A percentile compares a stretch with the other conserved stretches of the same genome.
Conservation (phyloP, 1,140 invertebrate genomes). For the Aphelenchoides besseyi region DNA sequence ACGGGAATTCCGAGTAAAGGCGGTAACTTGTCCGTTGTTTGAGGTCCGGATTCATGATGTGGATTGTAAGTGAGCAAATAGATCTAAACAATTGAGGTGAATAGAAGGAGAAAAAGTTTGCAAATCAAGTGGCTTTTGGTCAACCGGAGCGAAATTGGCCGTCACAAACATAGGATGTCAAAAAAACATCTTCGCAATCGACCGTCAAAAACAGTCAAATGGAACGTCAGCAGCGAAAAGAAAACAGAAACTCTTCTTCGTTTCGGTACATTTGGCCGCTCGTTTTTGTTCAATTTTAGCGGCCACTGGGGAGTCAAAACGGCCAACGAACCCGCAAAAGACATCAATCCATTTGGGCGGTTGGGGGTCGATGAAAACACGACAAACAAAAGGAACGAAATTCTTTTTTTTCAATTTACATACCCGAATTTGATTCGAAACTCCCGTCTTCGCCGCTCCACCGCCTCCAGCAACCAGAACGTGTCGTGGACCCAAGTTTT, state of each 20-base stretch:
- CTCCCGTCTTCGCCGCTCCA: constrained; percentile 86
- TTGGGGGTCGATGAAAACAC: neutral
- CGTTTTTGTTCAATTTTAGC: too few species aligned
- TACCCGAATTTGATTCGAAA: constrained; percentile 83
- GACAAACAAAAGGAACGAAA: neutral
- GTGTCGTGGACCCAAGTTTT: constrained; percentile 83
- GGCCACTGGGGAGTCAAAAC: too few species aligned
- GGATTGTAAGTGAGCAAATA: constrained; percentile 30
- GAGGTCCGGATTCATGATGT: neutral
- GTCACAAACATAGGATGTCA: too few species aligned
- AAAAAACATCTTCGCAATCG: neutral
- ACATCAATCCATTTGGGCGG: too few species aligned
- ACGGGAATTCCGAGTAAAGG: neutral
- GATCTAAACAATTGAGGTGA: constrained; percentile 15
- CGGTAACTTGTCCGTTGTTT: neutral
- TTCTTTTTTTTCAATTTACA: too few species aligned
- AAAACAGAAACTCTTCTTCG: too few species aligned
- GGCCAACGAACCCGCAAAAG: too few species aligned
- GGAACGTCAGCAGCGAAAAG: too few species aligned
- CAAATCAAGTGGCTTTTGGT: neutral
- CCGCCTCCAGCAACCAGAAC: constrained; percentile 90
- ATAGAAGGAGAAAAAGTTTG: neutral
- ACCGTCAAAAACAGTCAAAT: neutral
- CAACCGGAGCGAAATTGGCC: too few species aligned
- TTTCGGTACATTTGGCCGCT: too few species aligned